Percentiles rank a stretch among this genome's conserved stretches.
phyloP scores from a whole-genome alignment of 2,797 vertebrate genomes.

The Adrianichthys oophorus region DNA sequence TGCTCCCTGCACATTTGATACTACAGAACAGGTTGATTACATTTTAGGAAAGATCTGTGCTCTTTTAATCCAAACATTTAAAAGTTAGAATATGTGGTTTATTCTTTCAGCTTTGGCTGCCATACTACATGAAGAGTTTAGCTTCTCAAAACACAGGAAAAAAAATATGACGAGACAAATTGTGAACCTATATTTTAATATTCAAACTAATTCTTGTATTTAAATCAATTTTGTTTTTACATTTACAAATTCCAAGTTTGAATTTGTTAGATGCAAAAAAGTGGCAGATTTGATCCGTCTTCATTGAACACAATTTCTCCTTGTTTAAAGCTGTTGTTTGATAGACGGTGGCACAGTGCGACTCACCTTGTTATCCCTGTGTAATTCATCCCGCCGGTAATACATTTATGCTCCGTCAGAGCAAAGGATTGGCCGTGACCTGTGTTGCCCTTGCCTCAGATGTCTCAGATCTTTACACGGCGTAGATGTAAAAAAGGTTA shows the following conservation, averaged over 20 bases:
- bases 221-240: too few species aligned
- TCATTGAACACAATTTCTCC: slow-evolving; percentile 71
- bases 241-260: neutral
- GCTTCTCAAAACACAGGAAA: too few species aligned
- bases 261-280: slow-evolving; percentile 17
- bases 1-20: slow-evolving; percentile 23
- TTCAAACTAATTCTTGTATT: neutral
- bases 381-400: slow-evolving; percentile 66
- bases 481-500: slow-evolving; percentile 53
- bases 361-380: slow-evolving; percentile 66
- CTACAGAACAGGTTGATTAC: slow-evolving; percentile 11
- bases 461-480: slow-evolving; percentile 66
- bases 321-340: slow-evolving; percentile 72
- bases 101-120: neutral
- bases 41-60: slow-evolving; percentile 7
- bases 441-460: slow-evolving; percentile 62
- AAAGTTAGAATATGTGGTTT: slow-evolving; percentile 1
- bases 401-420: slow-evolving; percentile 76
- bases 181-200: neutral
- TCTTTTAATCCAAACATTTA: neutral
- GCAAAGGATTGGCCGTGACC: slow-evolving; percentile 72
- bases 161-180: slow-evolving; percentile 5
- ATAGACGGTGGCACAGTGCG: slow-evolving; percentile 53
- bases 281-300: slow-evolving; percentile 41
- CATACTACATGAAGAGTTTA: neutral